Conservation (phyloP, 2,888 invertebrate genomes). For the Perithous albicinctus region DNA sequence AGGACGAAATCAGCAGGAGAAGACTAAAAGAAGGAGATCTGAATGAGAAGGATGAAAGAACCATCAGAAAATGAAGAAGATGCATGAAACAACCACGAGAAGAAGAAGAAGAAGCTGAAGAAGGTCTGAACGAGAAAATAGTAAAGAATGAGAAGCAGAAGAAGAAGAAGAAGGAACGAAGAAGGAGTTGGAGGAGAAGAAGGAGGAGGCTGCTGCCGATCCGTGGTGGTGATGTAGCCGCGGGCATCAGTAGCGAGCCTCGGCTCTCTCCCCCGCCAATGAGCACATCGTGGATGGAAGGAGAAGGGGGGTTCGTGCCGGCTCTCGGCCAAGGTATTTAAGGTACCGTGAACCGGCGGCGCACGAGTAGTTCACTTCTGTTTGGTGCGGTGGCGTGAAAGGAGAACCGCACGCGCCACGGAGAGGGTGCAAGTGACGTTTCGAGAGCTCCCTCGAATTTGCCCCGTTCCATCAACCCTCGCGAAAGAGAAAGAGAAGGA, state of each 20-base stretch:
- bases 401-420: slow-evolving; percentile 72
- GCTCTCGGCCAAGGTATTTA: slow-evolving; percentile 87
- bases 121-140: neutral
- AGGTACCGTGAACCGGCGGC: slow-evolving; percentile 87
- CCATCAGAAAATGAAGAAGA: too few relatives aligned
- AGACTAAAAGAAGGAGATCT: neutral
- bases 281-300: slow-evolving; percentile 63
- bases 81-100: neutral
- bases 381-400: slow-evolving; percentile 84
- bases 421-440: slow-evolving; percentile 73
- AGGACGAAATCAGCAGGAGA: neutral
- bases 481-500: slow-evolving; percentile 15
- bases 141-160: neutral
- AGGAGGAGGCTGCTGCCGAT: slow-evolving; percentile 33
- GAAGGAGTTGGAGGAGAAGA: neutral
- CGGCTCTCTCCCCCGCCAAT: slow-evolving; percentile 66
- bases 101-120: neutral
- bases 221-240: slow-evolving; percentile 64
- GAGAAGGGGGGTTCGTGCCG: slow-evolving; percentile 79
- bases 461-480: slow-evolving; percentile 4
- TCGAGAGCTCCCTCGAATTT: slow-evolving; percentile 59
- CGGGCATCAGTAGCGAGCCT: slow-evolving; percentile 57
- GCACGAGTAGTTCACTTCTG: slow-evolving; percentile 88
- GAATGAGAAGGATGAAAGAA: neutral
- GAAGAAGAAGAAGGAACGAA: slow-evolving; percentile 5